Percentiles rank a stretch among this genome's conserved stretches.
Conservation (phyloP, 92 coral and sea anemone species). For the Micromussa lordhowensis region DNA sequence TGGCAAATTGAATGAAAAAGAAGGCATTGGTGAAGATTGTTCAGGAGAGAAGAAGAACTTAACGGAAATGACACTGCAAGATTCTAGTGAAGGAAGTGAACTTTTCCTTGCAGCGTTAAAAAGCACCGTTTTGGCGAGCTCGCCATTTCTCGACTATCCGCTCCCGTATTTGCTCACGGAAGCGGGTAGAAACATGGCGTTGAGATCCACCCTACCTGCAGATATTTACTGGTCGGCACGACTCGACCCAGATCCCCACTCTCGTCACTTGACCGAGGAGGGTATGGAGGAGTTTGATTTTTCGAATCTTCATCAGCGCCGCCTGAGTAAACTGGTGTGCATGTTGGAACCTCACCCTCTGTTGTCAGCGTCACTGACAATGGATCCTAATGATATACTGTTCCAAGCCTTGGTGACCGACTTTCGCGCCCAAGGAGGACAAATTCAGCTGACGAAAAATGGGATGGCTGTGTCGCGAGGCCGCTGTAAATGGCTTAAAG, state of each 20-base stretch:
- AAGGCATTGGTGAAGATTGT: conserved; percentile 5
- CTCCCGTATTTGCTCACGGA: conserved; percentile 84
- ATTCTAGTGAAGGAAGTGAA: conserved; percentile 30
- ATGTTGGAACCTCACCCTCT: conserved; percentile 80
- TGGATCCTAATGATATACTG: conserved; percentile 53
- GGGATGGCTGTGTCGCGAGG: conserved; percentile 33
- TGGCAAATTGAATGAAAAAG: conserved; percentile 2
- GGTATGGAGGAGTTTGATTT: conserved; percentile 80
- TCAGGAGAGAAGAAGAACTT: neutral
- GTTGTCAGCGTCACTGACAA: conserved; percentile 67
- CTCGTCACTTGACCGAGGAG: conserved; percentile 71
- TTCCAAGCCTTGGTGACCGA: conserved; percentile 78
- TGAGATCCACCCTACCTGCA: conserved; percentile 72
- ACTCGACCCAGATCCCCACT: conserved; percentile 30
- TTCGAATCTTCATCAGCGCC: conserved; percentile 54
- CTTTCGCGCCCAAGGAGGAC: conserved; percentile 95
- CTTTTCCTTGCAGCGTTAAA: conserved; percentile 72
- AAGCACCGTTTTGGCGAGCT: conserved; percentile 75
- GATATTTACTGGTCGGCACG: conserved; percentile 89
- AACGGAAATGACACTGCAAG: neutral
- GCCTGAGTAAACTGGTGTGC: conserved; percentile 56
- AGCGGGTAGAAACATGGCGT: conserved; percentile 79
- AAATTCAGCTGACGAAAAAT: conserved; percentile 62
- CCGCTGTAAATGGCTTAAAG: conserved; percentile 32
- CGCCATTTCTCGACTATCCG: conserved; percentile 85